A percentile compares a stretch with the other conserved stretches of the same genome.
These are phyloP conservation scores for Chaunax sp. DNA, from an alignment of 2,797 vertebrate species.

Conservation along the genomic window DNA sequence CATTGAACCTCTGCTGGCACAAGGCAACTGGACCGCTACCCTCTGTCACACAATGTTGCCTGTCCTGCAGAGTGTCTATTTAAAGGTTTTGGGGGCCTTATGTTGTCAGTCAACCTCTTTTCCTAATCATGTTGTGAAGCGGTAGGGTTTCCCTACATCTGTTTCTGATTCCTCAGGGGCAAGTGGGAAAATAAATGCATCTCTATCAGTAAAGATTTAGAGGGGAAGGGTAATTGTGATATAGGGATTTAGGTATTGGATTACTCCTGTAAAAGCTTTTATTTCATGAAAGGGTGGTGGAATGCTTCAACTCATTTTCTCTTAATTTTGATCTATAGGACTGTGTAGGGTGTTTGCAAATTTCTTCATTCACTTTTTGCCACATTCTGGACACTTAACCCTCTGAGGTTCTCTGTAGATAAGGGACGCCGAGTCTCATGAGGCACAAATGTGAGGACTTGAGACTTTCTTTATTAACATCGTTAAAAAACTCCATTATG, in stretches of 20 bases:
- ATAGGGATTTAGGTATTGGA: constrained; percentile 61
- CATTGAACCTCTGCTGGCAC: constrained; percentile 59
- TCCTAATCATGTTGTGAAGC: constrained; percentile 65
- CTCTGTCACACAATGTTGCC: constrained; percentile 61
- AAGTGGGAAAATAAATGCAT: constrained; percentile 61
- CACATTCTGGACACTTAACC: background rate
- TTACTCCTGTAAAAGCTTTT: constrained; percentile 69
- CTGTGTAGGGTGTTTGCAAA: constrained; percentile 17
- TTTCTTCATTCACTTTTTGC: background rate
- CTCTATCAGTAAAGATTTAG: constrained; percentile 75
- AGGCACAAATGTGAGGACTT: too few relatives aligned
- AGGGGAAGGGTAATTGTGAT: constrained; percentile 68
- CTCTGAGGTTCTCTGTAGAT: too few relatives aligned
- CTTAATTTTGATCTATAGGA: constrained; percentile 36
- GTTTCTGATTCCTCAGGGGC: constrained; percentile 73
- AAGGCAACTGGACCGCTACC: constrained; percentile 47
- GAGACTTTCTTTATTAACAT: too few relatives aligned
- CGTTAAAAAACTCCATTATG: too few relatives aligned
- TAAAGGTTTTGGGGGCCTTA: constrained; percentile 50
- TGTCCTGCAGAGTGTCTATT: constrained; percentile 59
- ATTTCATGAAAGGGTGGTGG: constrained; percentile 53
- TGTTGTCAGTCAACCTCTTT: constrained; percentile 65
- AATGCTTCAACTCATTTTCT: constrained; percentile 29
- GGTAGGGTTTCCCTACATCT: constrained; percentile 73
- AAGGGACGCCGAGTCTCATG: too few relatives aligned